These are phyloP conservation scores for Ciona savignyi DNA, from an alignment of 23 tunicate species.

Conservation along the genomic window DNA sequence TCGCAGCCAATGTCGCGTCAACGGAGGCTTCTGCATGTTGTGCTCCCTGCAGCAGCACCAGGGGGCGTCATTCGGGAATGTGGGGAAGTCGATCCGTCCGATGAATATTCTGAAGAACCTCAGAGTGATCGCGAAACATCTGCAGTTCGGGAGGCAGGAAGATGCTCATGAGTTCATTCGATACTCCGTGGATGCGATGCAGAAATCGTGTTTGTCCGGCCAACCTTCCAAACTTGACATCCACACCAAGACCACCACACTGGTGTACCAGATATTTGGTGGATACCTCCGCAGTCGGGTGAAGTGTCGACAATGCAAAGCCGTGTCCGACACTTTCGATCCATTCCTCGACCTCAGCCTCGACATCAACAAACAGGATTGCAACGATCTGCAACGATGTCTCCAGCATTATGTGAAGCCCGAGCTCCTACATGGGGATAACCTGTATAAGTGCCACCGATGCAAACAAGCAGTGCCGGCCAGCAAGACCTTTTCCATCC, in stretches of 20 bases:
- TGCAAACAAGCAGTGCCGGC: conserved; percentile 75
- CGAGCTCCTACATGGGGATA: conserved; percentile 81
- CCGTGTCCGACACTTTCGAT: conserved; percentile 88
- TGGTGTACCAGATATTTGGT: conserved; percentile 90
- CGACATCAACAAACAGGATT: conserved; percentile 85
- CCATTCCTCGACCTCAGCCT: conserved; percentile 76
- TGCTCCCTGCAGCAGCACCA: conserved; percentile 78
- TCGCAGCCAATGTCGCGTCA: conserved; percentile 37
- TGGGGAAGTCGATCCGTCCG: conserved; percentile 73
- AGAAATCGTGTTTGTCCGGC: conserved; percentile 69
- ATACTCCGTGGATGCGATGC: conserved; percentile 87
- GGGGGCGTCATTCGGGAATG: conserved; percentile 14
- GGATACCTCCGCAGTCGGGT: conserved; percentile 88
- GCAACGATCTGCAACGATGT: conserved; percentile 40
- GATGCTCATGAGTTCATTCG: conserved; percentile 96
- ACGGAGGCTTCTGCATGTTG: conserved; percentile 89
- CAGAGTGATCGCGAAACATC: conserved; percentile 77
- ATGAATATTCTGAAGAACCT: conserved; percentile 67
- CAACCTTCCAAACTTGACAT: conserved; percentile 65
- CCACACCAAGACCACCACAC: conserved; percentile 84
- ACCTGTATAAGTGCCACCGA: conserved; percentile 80
- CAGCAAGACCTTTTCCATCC: conserved; percentile 75
- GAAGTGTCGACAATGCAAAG: conserved; percentile 79
- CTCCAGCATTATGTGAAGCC: conserved; percentile 67
- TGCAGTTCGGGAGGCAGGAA: conserved; percentile 84